Evolutionary conservation across 2,888 invertebrate species (phyloP).

Genomic region (Flabesymbios commensalis): DNA sequence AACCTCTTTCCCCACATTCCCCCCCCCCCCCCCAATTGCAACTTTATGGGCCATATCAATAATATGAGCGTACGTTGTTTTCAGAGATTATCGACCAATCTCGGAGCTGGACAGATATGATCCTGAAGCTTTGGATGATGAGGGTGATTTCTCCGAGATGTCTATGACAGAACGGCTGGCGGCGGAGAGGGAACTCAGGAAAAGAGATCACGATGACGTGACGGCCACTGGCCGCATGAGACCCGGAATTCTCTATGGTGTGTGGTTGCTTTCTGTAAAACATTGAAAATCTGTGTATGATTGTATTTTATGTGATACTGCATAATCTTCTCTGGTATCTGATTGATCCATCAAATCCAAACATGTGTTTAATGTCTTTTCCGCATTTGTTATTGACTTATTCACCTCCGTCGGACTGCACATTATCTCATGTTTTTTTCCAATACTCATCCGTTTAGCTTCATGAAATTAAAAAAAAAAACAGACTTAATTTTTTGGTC

Average conservation of each 20-base stretch:
- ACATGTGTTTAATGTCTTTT: background rate
- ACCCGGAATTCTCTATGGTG: constrained; percentile 84
- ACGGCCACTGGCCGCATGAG: constrained; percentile 67
- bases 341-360: no score
- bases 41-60: background rate
- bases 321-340: background rate
- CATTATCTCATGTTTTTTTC: no score
- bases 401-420: no score
- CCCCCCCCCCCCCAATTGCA: background rate
- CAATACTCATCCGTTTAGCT: no score
- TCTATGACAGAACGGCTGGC: constrained; percentile 83
- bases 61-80: background rate
- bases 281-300: background rate
- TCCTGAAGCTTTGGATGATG: constrained; percentile 81
- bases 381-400: background rate
- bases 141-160: constrained; percentile 76
- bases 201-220: constrained; percentile 75
- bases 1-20: no score
- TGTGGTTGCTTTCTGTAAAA: constrained; percentile 25
- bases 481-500: no score
- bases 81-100: constrained; percentile 93
- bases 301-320: background rate
- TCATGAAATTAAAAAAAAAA: no score
- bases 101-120: constrained; percentile 94
- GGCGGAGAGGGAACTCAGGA: constrained; percentile 87